Base-by-base conservation (phyloP, 2,888 invertebrate genomes). In the Lasioglossum morio region DNA sequence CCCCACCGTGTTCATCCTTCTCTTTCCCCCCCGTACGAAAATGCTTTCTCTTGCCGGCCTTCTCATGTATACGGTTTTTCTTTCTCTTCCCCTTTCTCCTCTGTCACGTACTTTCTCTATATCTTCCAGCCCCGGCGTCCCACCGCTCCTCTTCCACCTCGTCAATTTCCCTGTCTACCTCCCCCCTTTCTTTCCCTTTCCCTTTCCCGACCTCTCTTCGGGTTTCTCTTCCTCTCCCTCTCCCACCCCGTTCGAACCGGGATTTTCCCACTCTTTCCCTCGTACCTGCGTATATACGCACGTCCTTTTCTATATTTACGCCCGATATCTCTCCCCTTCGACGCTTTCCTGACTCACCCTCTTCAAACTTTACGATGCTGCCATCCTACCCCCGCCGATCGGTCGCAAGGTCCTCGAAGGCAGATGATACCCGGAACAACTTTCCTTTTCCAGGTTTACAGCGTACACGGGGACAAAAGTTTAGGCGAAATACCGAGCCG, bases 361-460 rank as follows among this genome's bases (percentile, higher is more conserved):
- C 84, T 72, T 87, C 75, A 88, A 87, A 87, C 72, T 87, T 91
- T 84, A 84, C 86, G 79, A 80, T 27, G 82, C 84, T 72, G 81
- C 80, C 86, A 77, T 70, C 87, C 82, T 86, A 80, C 78, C 74
- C 82, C 72, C 43, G 80, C 43, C 74, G 79, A 90, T 85, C 79
- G 81, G 30, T 72, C 77, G 81, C 83, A 74, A 77, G 60, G 69
- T 81, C 77, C 78, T 57, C 48, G 63, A 8, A 46, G 81, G 81
- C 82, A 81, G 87, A 79, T 72, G 75, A 82, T 82, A 88, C 85
- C 88, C 88, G 86, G 86, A 88, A 90, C 87, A 91, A 90, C 90
- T 90, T 90, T 87, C 90, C 88, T 87, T 91, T 83, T 81, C 34
- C 83, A 73, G 69, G 63, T 69, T 79, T 86, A 60, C 77, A 48